Evolutionary conservation across 1,140 invertebrate species (phyloP).

Genomic region (Mercenaria mercenaria): DNA sequence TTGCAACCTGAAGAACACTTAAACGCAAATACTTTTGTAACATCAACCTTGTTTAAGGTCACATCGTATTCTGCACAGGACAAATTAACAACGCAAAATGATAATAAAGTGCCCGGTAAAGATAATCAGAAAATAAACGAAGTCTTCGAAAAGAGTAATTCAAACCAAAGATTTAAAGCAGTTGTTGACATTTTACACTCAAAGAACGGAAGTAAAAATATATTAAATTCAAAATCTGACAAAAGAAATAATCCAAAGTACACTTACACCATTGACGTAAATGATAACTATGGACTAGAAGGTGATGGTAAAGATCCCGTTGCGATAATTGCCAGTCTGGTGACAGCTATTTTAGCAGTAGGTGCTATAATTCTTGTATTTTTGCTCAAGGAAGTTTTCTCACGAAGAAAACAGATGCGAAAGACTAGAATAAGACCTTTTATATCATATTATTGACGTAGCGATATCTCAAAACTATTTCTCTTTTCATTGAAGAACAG

Average conservation of each 20-base stretch:
- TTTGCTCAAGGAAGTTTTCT: slow-evolving; percentile 34
- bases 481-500: no score
- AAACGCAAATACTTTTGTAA: no score
- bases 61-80: no score
- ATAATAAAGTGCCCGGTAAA: not conserved
- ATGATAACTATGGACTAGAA: not conserved
- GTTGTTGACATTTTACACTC: slow-evolving; percentile 38
- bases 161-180: not conserved
- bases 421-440: slow-evolving; percentile 58
- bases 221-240: not conserved
- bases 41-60: no score
- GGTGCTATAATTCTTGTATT: slow-evolving; percentile 22
- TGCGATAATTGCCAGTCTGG: slow-evolving; percentile 25
- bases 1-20: no score
- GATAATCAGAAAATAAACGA: not conserved
- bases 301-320: slow-evolving; percentile 26
- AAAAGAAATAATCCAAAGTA: not conserved
- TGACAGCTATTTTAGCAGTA: slow-evolving; percentile 21
- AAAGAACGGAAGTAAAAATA: not conserved
- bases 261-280: not conserved
- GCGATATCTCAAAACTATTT: no score
- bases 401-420: slow-evolving; percentile 8
- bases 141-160: not conserved
- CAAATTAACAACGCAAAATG: no score
- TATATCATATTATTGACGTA: slow-evolving; percentile 44